Base-by-base conservation (phyloP, 2,888 invertebrate species). In the Tanypteryx hageni region DNA sequence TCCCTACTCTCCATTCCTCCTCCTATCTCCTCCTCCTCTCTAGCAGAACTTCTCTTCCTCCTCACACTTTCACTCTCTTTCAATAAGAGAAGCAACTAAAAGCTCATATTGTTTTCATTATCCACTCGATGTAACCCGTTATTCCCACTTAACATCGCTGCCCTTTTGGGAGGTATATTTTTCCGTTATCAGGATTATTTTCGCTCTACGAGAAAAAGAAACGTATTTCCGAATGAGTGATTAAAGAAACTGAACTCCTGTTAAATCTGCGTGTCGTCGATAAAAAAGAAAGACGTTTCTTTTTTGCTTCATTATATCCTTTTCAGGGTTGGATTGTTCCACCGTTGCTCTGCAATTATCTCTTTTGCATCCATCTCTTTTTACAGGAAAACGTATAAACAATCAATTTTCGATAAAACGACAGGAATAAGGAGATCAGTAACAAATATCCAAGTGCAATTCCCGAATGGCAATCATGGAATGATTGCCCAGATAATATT, bases 101-200 rank as follows among this genome's bases (percentile, higher is more conserved):
- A 89, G 64, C 89, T 89, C 89, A 68, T 68, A 89, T 89, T 89
- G 64, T 89, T 89, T 89, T 64, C 89, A 89, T 89, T 89, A 89
- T 89, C 89, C 89, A 64, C 89, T 89, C 68, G 89, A 89, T 89
- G 89, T 89, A 89, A 89, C 89, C 89, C 89, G 56, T 89, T 89
- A 89, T 89, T 64, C 89, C 56, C 61, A 89, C 44, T 89, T 89
- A 89, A 44, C 68, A 89, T 89, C 44, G 18, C 89, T 44, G 44
- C 56, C n/a, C 44, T 89, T 89, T 44, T 59, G 61, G n/a, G 31
- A 86, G 64, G 64, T 64, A 44, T 64, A 89, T 89, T 64, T 64
- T 86, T 61, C 59, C 83, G 18, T 83, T 56, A 44, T 56, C 18
- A 44, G 11, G 16, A 57, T 57, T 83, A 16, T n/a, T 82, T 56